Evolutionary conservation across 2,888 invertebrate species (phyloP).

Genomic region (Meliscaeva auricollis): DNA sequence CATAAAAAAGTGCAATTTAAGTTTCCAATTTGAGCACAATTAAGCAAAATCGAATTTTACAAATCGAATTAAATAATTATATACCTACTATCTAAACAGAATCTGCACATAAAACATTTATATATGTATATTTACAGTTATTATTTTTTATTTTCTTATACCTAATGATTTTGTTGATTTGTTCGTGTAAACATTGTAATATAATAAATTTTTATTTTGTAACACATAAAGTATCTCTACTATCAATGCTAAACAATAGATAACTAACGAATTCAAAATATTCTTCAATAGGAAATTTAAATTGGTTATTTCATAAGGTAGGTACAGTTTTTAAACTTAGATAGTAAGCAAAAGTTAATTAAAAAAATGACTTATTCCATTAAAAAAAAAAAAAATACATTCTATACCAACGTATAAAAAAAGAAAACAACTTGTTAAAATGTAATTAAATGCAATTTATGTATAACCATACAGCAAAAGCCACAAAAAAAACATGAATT

Average conservation of each 20-base stretch:
- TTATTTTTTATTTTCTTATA: slow-evolving; percentile 13
- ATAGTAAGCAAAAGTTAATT: slow-evolving; percentile 49
- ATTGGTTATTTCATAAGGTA: slow-evolving; percentile 64
- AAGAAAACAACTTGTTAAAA: slow-evolving; percentile 71
- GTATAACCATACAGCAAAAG: slow-evolving; percentile 72
- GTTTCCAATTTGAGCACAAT: slow-evolving; percentile 65
- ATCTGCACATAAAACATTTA: slow-evolving; percentile 61
- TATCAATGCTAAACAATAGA: slow-evolving; percentile 50
- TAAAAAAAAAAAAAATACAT: slow-evolving; percentile 11
- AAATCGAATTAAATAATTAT: slow-evolving; percentile 65
- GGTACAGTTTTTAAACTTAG: slow-evolving; percentile 56
- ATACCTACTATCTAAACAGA: slow-evolving; percentile 42
- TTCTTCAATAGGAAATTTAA: slow-evolving; percentile 63
- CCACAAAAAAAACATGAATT: slow-evolving; percentile 66
- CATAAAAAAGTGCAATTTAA: slow-evolving; percentile 66
- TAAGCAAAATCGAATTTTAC: slow-evolving; percentile 70
- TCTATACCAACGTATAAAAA: slow-evolving; percentile 48
- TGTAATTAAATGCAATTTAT: slow-evolving; percentile 72
- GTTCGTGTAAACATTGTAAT: slow-evolving; percentile 53
- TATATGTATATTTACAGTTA: slow-evolving; percentile 43
- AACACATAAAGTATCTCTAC: slow-evolving; percentile 39
- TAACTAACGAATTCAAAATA: slow-evolving; percentile 63
- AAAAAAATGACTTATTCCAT: slow-evolving; percentile 65
- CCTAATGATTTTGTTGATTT: slow-evolving; percentile 48
- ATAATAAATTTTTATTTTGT: slow-evolving; percentile 44